Evolutionary conservation across 1,140 invertebrate genomes (phyloP).

Genomic region (Drosophila trapezifrons): DNA sequence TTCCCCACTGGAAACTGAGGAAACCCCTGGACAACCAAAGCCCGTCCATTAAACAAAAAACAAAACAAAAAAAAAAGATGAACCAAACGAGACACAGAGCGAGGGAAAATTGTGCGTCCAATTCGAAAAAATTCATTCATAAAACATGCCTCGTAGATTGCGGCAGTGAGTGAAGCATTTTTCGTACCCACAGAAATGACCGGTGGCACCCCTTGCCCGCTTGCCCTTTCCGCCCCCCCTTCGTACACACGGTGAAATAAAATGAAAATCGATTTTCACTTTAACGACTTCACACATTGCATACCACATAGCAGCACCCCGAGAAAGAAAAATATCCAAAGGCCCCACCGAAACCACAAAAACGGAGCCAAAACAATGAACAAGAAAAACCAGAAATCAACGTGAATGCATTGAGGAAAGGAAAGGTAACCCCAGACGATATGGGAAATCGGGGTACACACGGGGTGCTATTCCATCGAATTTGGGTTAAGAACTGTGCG

Average conservation of each 20-base stretch:
- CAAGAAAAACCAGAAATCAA: constrained; percentile 57
- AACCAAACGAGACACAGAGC: constrained; percentile 26
- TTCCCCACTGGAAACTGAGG: constrained; percentile 15
- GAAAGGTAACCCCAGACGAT: constrained; percentile 55
- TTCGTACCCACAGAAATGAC: constrained; percentile 50
- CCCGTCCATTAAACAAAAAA: constrained; percentile 55
- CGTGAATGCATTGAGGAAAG: constrained; percentile 52
- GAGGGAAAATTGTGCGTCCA: constrained; percentile 68
- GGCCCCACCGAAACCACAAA: constrained; percentile 70
- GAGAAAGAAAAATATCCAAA: constrained; percentile 58
- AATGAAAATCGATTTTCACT: constrained; percentile 78
- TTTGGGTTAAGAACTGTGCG: constrained; percentile 70
- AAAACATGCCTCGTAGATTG: constrained; percentile 76
- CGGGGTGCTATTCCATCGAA: constrained; percentile 32
- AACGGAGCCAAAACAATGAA: constrained; percentile 60
- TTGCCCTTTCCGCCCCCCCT: constrained; percentile 1
- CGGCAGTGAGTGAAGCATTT: constrained; percentile 67
- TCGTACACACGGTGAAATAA: constrained; percentile 71
- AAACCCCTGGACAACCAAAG: constrained; percentile 35
- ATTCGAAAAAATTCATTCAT: constrained; percentile 81
- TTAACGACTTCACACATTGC: constrained; percentile 78
- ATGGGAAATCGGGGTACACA: background rate
- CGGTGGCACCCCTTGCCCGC: background rate
- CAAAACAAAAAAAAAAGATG: constrained; percentile 10
- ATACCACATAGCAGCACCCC: constrained; percentile 3